A percentile compares a stretch with the other conserved stretches of the same genome.
These are phyloP conservation scores for Palythoa heliodiscus DNA, from an alignment of 92 coral and sea anemone genomes.

Conservation along the genomic window DNA sequence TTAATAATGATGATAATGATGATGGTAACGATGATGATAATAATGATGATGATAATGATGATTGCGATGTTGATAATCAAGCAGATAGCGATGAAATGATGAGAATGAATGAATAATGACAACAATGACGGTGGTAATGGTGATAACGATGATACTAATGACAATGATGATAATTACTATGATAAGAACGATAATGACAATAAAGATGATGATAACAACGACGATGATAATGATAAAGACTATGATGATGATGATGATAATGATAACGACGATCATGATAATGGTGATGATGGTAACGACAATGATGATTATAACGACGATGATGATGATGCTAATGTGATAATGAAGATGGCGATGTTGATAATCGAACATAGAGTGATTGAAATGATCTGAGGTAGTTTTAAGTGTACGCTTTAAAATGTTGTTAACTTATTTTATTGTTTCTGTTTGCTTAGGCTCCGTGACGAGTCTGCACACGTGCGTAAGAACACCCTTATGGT, in stretches of 20 bases:
- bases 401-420: background rate
- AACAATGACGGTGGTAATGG: too few species aligned
- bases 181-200: too few species aligned
- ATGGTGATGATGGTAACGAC: too few species aligned
- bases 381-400: background rate
- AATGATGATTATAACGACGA: background rate
- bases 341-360: too few species aligned
- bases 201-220: background rate
- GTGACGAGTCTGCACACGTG: conserved; percentile 93
- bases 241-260: too few species aligned
- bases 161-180: too few species aligned
- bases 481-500: conserved; percentile 98
- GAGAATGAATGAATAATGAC: too few species aligned
- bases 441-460: conserved; percentile 59
- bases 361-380: background rate
- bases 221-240: background rate
- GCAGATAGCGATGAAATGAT: too few species aligned
- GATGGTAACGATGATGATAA: too few species aligned
- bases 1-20: background rate
- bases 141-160: background rate
- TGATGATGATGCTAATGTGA: background rate
- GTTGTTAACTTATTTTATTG: background rate
- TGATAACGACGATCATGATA: too few species aligned
- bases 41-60: too few species aligned
- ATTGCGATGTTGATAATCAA: too few species aligned